These are phyloP conservation scores for Nyctalus aviator DNA, from an alignment of 2,797 vertebrate genomes.

Conservation along the genomic window DNA sequence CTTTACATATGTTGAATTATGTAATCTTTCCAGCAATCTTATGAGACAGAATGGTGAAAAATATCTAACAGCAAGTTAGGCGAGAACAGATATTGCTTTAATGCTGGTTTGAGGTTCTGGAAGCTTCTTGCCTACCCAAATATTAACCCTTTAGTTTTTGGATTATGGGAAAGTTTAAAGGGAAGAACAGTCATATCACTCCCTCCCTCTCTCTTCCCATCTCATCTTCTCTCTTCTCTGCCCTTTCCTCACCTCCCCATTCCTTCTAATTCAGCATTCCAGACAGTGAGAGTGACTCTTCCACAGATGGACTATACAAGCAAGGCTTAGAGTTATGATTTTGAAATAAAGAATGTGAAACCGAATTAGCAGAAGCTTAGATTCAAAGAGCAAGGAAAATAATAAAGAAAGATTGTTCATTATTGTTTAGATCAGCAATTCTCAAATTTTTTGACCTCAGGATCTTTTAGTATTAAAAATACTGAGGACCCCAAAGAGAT, in stretches of 20 bases:
- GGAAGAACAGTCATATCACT: background rate
- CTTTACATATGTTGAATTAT: background rate
- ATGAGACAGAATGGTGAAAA: background rate
- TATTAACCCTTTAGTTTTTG: background rate
- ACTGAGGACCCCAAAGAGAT: background rate
- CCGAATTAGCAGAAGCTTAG: background rate
- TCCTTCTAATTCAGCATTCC: background rate
- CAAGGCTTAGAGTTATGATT: background rate
- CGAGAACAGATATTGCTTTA: background rate
- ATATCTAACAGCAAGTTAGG: background rate
- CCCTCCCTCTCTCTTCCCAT: accelerated
- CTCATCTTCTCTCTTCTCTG: background rate
- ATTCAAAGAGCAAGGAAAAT: background rate
- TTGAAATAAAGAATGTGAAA: slow-evolving; percentile 10
- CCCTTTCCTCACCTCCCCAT: background rate
- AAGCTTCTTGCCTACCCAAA: background rate
- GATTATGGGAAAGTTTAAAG: background rate
- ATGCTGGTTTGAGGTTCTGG: background rate
- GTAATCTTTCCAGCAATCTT: background rate
- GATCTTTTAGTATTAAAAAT: background rate
- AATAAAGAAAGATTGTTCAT: background rate
- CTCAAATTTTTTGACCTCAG: background rate
- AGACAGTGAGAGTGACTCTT: background rate
- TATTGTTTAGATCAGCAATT: background rate
- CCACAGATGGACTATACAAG: background rate